Evolutionary conservation across 2,113 vertebrate genomes (phyloP).

Genomic region (Elachura formosa): DNA sequence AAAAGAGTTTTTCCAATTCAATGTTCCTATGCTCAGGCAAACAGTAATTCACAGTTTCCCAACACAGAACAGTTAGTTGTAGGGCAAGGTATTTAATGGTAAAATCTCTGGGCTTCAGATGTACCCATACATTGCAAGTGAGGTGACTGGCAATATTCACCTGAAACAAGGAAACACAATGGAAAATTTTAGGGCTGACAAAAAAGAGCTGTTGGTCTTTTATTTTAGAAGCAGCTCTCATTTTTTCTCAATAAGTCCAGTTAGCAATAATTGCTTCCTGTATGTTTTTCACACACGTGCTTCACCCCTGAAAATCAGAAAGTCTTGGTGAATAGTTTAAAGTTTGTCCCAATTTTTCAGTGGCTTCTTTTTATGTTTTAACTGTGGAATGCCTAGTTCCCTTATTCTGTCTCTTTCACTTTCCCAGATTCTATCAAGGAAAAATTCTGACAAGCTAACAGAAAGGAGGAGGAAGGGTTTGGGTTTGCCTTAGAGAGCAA

Average conservation of each 20-base stretch:
- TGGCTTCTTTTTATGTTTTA: neutral
- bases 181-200: neutral
- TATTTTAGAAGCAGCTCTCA: neutral
- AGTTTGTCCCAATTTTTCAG: neutral
- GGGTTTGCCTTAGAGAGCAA: neutral
- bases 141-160: neutral
- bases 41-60: constrained; percentile 23
- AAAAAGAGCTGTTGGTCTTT: neutral
- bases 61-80: neutral
- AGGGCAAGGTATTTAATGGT: neutral
- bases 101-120: neutral
- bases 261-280: neutral
- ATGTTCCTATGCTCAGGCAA: neutral
- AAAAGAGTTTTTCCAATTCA: neutral
- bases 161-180: neutral
- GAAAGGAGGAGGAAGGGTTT: neutral
- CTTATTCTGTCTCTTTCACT: neutral
- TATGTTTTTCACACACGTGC: neutral
- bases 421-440: neutral
- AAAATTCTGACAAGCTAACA: neutral
- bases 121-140: neutral
- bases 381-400: neutral
- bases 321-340: neutral
- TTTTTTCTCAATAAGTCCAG: neutral
- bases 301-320: neutral